Conservation (phyloP, 2,113 vertebrate species). For the Hucho hucho region DNA sequence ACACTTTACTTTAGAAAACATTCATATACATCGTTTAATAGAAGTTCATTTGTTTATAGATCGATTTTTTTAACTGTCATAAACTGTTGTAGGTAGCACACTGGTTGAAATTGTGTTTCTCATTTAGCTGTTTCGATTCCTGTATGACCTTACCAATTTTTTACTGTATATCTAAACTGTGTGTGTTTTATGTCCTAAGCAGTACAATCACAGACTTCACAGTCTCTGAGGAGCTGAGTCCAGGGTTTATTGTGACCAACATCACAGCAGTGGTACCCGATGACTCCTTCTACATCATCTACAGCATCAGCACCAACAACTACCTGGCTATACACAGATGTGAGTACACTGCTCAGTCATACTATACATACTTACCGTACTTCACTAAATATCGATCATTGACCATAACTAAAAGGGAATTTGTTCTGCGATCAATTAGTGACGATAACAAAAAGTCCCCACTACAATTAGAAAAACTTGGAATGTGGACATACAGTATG, state of each 20-base stretch:
- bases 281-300: conserved; percentile 17
- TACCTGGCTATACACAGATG: conserved; percentile 12
- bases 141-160: not conserved
- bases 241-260: conserved; percentile 22
- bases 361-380: too few species aligned
- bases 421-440: too few species aligned
- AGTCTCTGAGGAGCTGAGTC: conserved; percentile 29
- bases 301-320: conserved; percentile 11
- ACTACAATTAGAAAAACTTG: too few species aligned
- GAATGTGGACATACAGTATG: too few species aligned
- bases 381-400: too few species aligned
- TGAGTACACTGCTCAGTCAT: conserved; percentile 4
- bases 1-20: not conserved
- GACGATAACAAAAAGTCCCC: too few species aligned
- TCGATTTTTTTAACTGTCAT: too few species aligned
- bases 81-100: too few species aligned
- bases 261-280: conserved; percentile 29
- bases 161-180: not conserved
- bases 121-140: not conserved
- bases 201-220: conserved; percentile 25
- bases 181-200: not conserved
- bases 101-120: too few species aligned
- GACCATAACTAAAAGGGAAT: too few species aligned
- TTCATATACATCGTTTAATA: too few species aligned
- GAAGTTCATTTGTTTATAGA: too few species aligned